These are phyloP conservation scores for Macrosteles quadrilineatus DNA, from an alignment of 1,140 invertebrate species.

Conservation along the genomic window DNA sequence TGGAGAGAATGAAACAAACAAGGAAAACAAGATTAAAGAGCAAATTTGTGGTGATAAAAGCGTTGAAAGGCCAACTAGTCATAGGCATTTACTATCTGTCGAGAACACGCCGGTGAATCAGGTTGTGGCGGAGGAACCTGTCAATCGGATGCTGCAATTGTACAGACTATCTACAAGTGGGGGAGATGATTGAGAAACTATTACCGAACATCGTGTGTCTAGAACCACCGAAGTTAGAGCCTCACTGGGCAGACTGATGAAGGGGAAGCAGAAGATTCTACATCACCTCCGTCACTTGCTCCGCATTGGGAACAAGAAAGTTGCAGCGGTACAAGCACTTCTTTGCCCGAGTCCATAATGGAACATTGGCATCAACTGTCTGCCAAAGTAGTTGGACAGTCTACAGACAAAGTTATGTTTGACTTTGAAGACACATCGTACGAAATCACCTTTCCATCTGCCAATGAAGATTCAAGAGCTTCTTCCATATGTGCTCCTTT, in stretches of 20 bases:
- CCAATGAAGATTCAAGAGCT: conserved; percentile 4
- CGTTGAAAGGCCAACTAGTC: background rate
- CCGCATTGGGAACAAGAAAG: conserved; percentile 3
- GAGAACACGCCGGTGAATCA: background rate
- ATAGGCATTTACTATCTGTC: background rate
- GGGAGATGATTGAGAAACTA: background rate
- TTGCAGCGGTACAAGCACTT: background rate
- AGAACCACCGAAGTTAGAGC: background rate
- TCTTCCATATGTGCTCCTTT: conserved; percentile 11
- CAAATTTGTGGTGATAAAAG: background rate
- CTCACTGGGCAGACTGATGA: background rate
- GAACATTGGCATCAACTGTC: conserved; percentile 2
- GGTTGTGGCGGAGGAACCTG: background rate
- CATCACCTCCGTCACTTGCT: background rate
- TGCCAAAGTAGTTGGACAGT: background rate
- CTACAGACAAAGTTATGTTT: conserved; percentile 10
- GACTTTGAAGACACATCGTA: conserved; percentile 7
- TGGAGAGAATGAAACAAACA: background rate
- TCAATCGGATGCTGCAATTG: background rate
- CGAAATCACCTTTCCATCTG: background rate
- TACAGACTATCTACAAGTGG: conserved; percentile 3
- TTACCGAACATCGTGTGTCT: background rate
- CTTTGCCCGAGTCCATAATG: conserved; percentile 3
- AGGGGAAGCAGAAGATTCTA: background rate
- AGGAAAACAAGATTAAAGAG: no score